Evolutionary conservation across 2,797 vertebrate genomes (phyloP).

Genomic region (Thunnus albacares): DNA sequence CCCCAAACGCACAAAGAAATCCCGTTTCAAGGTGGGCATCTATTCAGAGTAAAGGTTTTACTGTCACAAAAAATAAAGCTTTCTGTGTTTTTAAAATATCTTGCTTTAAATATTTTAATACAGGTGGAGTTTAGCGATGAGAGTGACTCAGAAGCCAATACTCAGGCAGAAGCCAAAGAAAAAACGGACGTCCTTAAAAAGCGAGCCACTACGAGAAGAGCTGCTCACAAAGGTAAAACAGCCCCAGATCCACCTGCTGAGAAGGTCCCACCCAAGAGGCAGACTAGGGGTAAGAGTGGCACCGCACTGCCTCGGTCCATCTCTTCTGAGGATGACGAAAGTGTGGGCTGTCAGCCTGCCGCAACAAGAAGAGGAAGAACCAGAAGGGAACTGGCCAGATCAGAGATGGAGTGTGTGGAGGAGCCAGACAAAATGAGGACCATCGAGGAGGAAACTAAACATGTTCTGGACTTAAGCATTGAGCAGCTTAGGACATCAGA

Average conservation of each 20-base stretch:
- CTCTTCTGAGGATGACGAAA: conserved; percentile 78
- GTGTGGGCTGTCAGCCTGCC: conserved; percentile 16
- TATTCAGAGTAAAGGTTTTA: background rate
- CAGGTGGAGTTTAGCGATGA: conserved; percentile 94
- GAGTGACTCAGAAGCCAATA: conserved; percentile 87
- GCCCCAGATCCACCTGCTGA: conserved; percentile 42
- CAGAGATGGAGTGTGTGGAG: conserved; percentile 43
- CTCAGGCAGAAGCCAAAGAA: conserved; percentile 51
- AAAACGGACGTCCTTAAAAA: conserved; percentile 63
- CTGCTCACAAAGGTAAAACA: conserved; percentile 48
- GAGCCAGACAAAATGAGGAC: conserved; percentile 88
- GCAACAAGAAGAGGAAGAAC: conserved; percentile 72
- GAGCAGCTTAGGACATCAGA: conserved; percentile 86
- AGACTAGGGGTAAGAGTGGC: conserved; percentile 66
- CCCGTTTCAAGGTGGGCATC: conserved; percentile 86
- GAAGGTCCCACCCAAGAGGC: conserved; percentile 60
- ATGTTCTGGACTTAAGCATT: conserved; percentile 84
- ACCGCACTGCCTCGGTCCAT: conserved; percentile 1
- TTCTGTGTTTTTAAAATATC: background rate
- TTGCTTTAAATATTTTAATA: conserved; percentile 10
- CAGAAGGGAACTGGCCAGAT: conserved; percentile 52
- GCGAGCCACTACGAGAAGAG: conserved; percentile 36
- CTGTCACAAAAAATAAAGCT: background rate
- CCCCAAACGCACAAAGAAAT: conserved; percentile 87
- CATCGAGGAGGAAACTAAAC: conserved; percentile 80